Evolutionary conservation across 1,140 invertebrate species (phyloP).

Genomic region (Zaprionus vittiger): DNA sequence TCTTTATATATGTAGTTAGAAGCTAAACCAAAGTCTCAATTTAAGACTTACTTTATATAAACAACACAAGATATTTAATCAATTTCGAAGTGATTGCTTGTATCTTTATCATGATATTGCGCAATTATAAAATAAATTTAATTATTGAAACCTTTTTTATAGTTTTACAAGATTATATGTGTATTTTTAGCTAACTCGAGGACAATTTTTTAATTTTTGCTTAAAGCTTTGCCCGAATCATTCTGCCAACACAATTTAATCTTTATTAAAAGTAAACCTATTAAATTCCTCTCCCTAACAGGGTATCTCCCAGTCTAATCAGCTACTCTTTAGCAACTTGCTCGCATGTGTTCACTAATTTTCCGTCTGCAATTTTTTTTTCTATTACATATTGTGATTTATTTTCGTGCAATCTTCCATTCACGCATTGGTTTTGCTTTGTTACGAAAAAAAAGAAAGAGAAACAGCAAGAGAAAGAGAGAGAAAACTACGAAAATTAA

Average conservation of each 20-base stretch:
- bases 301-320: conserved; percentile 4
- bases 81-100: neutral
- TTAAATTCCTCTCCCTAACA: neutral
- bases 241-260: too few relatives aligned
- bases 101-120: neutral
- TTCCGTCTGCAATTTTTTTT: conserved; percentile 28
- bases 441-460: conserved; percentile 31
- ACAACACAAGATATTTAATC: neutral
- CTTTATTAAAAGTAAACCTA: too few relatives aligned
- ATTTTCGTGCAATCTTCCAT: conserved; percentile 47
- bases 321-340: neutral
- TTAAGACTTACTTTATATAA: too few relatives aligned
- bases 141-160: neutral
- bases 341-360: neutral
- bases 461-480: neutral
- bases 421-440: conserved; percentile 48
- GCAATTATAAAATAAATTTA: neutral
- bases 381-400: conserved; percentile 46
- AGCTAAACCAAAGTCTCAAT: too few relatives aligned
- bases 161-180: too few relatives aligned
- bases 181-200: too few relatives aligned
- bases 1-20: too few relatives aligned
- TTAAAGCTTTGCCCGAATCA: too few relatives aligned
- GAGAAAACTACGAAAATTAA: conserved; percentile 51
- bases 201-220: too few relatives aligned